These are phyloP conservation scores for Conus ventricosus DNA, from an alignment of 1,140 invertebrate genomes.

Conservation along the genomic window DNA sequence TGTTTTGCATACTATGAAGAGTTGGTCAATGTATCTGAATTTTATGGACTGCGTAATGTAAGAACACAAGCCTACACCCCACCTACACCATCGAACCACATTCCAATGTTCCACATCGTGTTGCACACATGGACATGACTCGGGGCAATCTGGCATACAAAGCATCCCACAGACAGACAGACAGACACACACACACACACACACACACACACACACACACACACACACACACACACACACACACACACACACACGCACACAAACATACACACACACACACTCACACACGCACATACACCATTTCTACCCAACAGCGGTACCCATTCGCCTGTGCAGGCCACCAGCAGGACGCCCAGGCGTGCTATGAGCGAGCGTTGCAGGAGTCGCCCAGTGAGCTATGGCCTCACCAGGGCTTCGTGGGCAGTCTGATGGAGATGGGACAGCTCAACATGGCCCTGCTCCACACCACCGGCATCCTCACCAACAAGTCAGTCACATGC, in stretches of 20 bases:
- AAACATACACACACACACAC: not conserved
- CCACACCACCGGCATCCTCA: slow-evolving; percentile 74
- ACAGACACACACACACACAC: not conserved
- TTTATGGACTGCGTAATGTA: too few species aligned
- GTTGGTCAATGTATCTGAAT: too few species aligned
- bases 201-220: slow-evolving; percentile 11
- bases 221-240: slow-evolving; percentile 7
- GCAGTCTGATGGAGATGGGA: slow-evolving; percentile 77
- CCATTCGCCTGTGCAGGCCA: slow-evolving; percentile 61
- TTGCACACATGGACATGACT: too few species aligned
- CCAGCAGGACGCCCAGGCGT: slow-evolving; percentile 77
- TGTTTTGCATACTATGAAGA: too few species aligned
- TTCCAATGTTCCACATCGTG: too few species aligned
- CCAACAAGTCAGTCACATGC: slow-evolving; percentile 58
- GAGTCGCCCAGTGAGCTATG: slow-evolving; percentile 70
- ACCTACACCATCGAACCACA: too few species aligned
- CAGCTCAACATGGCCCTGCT: slow-evolving; percentile 76
- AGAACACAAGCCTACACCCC: too few species aligned
- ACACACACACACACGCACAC: not conserved
- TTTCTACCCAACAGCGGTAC: too few species aligned
- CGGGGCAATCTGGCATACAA: too few species aligned
- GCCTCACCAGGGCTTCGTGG: slow-evolving; percentile 75
- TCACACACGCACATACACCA: not conserved
- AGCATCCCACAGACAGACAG: too few species aligned
- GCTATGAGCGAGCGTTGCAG: slow-evolving; percentile 77